Evolutionary conservation across 2,888 invertebrate species (phyloP), one percentile per base, ranked within the genome.

Genomic region (Drosophila fulvimacula): DNA sequence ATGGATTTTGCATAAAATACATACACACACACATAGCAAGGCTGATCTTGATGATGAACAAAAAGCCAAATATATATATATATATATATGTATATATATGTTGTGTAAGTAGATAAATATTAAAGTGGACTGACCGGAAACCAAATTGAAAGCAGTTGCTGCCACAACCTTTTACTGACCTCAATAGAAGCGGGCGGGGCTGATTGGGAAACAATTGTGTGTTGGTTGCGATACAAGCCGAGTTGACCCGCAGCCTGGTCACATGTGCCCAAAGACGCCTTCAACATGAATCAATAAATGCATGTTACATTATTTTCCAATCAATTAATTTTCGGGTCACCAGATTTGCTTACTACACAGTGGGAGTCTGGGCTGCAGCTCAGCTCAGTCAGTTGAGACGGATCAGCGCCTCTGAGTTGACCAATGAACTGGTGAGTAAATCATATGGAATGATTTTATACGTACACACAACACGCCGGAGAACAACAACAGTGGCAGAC

Each of bases 241-340:
- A 46, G 27, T 63, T 74, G 79, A 66, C 79, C 79, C 60, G 65
- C 79, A 52, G 46, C 21, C 34, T 57, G 70, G 60, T 53, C 69
- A 61, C 79, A 74, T 78, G 63, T 78, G 76, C 56, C 59, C 58
- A 76, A 55, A 56, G 62, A 49, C 61, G 51, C 56, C 60, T 67
- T 55, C 60, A 81, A 81, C 89, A 83, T 82, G 90, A 82, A 88
- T 88, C 90, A 88, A 88, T 88, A 88, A 88, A 90, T 87, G 82
- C 90, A 90, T 87, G 90, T 87, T 82, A 90, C 89, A 88, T 88
- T 89, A 88, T 88, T 88, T 88, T 88, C 88, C 88, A 88, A 88
- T 88, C 88, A 88, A 88, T 90, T 88, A 88, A 89, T 89, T 90
- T 89, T 90, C 78, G 84, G 88, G 87, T 80, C 87, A 84, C 70